A percentile compares a stretch with the other conserved stretches of the same genome.
phyloP scores from a whole-genome alignment of 2,888 invertebrate genomes.

The Patella caerulea region DNA sequence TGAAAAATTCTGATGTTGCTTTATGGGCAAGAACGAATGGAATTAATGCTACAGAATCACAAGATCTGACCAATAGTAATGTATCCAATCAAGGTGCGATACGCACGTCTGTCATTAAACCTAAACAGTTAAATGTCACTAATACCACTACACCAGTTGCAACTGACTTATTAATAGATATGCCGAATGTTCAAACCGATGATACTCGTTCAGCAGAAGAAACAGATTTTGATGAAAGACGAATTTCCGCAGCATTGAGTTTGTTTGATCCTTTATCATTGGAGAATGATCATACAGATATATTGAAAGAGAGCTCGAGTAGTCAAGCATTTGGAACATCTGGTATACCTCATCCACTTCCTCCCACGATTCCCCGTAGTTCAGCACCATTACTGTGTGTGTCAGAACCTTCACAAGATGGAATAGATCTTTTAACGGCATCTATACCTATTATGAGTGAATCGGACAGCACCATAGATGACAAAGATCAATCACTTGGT shows the following conservation, averaged over 20 bases:
- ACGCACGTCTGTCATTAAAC: too few species aligned
- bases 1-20: too few species aligned
- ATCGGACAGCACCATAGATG: too few species aligned
- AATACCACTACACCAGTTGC: too few species aligned
- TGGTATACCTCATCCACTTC: conserved; percentile 1
- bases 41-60: too few species aligned
- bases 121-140: too few species aligned
- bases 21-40: too few species aligned
- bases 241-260: conserved; percentile 60
- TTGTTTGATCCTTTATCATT: conserved; percentile 56
- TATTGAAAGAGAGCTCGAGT: conserved; percentile 9
- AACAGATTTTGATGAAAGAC: conserved; percentile 57
- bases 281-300: conserved; percentile 16
- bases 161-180: too few species aligned
- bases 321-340: background rate
- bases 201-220: background rate
- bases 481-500: too few species aligned
- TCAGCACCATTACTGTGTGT: background rate
- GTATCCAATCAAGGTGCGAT: too few species aligned
- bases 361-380: conserved; percentile 4
- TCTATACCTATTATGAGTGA: background rate
- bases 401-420: conserved; percentile 9
- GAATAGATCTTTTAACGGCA: conserved; percentile 14
- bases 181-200: too few species aligned
- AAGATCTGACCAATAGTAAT: too few species aligned